Percentiles rank a stretch among this genome's conserved stretches.
phyloP scores from a whole-genome alignment of 35 echinoderm and acorn worm species.

The Apostichopus japonicus region DNA sequence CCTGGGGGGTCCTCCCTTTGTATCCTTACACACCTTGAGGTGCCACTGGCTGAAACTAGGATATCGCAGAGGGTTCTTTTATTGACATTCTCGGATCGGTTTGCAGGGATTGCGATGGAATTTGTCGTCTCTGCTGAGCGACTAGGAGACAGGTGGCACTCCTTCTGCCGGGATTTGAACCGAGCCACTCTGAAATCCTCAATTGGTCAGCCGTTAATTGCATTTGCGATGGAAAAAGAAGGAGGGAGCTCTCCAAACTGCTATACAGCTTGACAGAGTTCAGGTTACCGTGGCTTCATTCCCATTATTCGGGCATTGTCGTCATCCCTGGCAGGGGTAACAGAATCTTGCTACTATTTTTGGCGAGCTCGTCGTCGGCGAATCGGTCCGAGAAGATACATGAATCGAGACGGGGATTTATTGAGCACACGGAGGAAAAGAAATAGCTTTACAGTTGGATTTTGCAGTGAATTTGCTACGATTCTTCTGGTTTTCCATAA shows the following conservation, averaged over 20 bases:
- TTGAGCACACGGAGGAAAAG: no score
- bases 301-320: no score
- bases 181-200: slow-evolving; percentile 11
- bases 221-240: slow-evolving; percentile 21
- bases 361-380: no score
- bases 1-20: slow-evolving; percentile 13
- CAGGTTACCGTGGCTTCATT: no score
- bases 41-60: not conserved
- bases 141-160: slow-evolving; percentile 23
- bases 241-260: slow-evolving; percentile 1
- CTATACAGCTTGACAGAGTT: no score
- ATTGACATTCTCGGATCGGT: slow-evolving; percentile 37
- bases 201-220: slow-evolving; percentile 39
- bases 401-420: no score
- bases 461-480: no score
- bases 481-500: no score
- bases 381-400: no score
- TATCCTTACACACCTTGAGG: slow-evolving; percentile 15
- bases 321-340: no score
- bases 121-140: not conserved
- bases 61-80: slow-evolving; percentile 17
- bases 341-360: no score
- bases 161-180: not conserved
- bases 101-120: not conserved
- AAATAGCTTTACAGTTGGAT: no score